Evolutionary conservation across 1,140 invertebrate genomes (phyloP).

Genomic region (Alviniconcha marisindica): DNA sequence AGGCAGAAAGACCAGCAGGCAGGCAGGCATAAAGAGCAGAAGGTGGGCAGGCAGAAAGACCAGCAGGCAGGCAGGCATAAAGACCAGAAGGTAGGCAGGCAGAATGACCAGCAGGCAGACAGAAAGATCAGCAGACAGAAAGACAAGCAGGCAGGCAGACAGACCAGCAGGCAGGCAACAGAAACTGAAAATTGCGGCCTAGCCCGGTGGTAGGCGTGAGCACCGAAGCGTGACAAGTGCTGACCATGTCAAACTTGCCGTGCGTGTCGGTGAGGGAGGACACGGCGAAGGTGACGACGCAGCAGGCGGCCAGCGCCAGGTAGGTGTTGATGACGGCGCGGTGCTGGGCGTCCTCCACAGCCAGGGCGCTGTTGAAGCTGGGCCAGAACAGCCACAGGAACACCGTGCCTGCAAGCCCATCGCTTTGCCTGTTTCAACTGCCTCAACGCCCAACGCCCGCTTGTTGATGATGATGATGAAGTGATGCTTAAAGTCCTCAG

Average conservation of each 20-base stretch:
- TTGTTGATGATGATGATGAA: too few species aligned
- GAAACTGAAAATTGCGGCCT: not conserved
- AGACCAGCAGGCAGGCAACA: not conserved
- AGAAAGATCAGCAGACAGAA: not conserved
- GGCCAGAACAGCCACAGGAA: slow-evolving; percentile 98
- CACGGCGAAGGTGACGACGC: slow-evolving; percentile 88
- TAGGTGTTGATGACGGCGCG: slow-evolving; percentile 96
- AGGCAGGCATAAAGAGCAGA: not conserved
- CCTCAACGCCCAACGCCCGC: too few species aligned
- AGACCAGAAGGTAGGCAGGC: not conserved
- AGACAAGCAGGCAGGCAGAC: not conserved
- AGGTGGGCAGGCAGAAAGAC: not conserved
- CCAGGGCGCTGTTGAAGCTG: slow-evolving; percentile 90
- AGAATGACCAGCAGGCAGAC: not conserved
- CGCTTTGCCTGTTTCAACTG: too few species aligned
- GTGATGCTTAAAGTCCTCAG: too few species aligned
- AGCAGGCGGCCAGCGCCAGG: slow-evolving; percentile 88
- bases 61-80: not conserved
- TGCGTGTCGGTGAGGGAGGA: slow-evolving; percentile 87
- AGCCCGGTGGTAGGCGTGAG: too few species aligned
- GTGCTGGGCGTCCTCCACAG: slow-evolving; percentile 84
- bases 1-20: not conserved
- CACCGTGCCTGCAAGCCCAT: slow-evolving; percentile 83
- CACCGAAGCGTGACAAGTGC: slow-evolving; percentile 19
- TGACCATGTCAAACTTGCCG: slow-evolving; percentile 80